Percentiles rank a stretch among this genome's conserved stretches.
Evolutionary conservation across 1,140 invertebrate species (phyloP).

Genomic region (Orussus abietinus): DNA sequence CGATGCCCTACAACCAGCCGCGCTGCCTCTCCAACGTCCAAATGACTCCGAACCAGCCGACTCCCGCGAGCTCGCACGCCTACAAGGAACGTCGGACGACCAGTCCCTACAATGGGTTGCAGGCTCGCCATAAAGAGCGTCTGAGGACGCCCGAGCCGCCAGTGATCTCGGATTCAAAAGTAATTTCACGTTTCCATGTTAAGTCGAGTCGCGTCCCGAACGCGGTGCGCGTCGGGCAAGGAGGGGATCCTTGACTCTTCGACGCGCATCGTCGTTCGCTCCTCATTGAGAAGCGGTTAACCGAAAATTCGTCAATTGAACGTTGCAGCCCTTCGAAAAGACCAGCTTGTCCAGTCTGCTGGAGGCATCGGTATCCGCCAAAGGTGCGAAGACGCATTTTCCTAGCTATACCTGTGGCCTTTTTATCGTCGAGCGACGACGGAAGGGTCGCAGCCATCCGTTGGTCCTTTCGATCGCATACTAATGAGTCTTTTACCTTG

Average conservation of each 20-base stretch:
- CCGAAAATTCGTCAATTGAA: constrained; percentile 21
- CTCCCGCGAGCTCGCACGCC: neutral
- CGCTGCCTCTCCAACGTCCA: neutral
- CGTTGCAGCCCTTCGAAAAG: constrained; percentile 49
- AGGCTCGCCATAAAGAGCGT: constrained; percentile 32
- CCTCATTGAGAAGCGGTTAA: too few relatives aligned
- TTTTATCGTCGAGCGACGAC: too few relatives aligned
- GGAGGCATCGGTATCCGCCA: constrained; percentile 50
- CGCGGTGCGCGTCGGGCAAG: too few relatives aligned
- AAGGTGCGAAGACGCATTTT: constrained; percentile 49
- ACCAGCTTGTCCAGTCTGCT: constrained; percentile 52
- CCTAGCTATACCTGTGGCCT: too few relatives aligned
- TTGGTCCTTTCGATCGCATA: too few relatives aligned
- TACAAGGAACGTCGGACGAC: too few relatives aligned
- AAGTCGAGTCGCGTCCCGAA: too few relatives aligned
- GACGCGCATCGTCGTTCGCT: too few relatives aligned
- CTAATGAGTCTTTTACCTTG: too few relatives aligned
- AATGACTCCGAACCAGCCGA: constrained; percentile 1
- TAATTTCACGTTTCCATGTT: too few relatives aligned
- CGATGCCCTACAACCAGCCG: constrained; percentile 14
- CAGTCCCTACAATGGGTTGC: constrained; percentile 25
- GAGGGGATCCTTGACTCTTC: too few relatives aligned
- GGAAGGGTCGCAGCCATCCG: too few relatives aligned
- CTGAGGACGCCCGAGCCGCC: constrained; percentile 50
- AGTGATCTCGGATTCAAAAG: constrained; percentile 49